phyloP scores from a whole-genome alignment of 2,888 invertebrate genomes.

The Palloptera scutellata region DNA sequence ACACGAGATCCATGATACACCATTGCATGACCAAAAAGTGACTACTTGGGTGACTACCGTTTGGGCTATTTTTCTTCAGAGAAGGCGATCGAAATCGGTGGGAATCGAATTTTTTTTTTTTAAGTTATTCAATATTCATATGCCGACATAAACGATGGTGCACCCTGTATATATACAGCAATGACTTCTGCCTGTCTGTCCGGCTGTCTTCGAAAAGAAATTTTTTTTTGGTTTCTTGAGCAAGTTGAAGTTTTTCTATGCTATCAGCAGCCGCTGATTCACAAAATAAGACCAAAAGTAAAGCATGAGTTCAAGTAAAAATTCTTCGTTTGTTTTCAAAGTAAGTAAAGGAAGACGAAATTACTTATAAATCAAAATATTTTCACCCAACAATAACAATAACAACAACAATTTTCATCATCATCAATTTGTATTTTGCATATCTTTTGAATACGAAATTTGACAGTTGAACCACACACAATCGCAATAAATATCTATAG shows the following conservation, averaged over 20 bases:
- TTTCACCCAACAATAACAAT: conserved; percentile 10
- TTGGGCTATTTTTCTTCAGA: too few relatives aligned
- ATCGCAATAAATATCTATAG: too few relatives aligned
- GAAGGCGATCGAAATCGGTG: too few relatives aligned
- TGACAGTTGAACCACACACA: conserved; percentile 21
- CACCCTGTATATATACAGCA: too few relatives aligned
- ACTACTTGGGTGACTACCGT: too few relatives aligned
- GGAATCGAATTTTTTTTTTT: too few relatives aligned
- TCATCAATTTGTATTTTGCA: conserved; percentile 26
- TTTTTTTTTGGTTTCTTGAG: background rate
- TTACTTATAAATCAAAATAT: conserved; percentile 17
- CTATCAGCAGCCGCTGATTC: too few relatives aligned
- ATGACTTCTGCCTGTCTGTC: background rate
- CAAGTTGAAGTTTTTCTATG: background rate
- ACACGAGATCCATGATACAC: too few relatives aligned
- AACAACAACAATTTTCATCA: conserved; percentile 20
- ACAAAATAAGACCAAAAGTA: background rate
- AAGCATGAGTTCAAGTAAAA: background rate
- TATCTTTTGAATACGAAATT: conserved; percentile 28
- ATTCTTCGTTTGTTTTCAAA: background rate
- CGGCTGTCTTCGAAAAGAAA: too few relatives aligned
- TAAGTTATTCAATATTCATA: too few relatives aligned
- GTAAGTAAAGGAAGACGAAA: background rate
- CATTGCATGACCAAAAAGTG: too few relatives aligned
- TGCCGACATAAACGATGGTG: too few relatives aligned